phyloP scores from a whole-genome alignment of 2,888 invertebrate species.

The Empis livida region DNA sequence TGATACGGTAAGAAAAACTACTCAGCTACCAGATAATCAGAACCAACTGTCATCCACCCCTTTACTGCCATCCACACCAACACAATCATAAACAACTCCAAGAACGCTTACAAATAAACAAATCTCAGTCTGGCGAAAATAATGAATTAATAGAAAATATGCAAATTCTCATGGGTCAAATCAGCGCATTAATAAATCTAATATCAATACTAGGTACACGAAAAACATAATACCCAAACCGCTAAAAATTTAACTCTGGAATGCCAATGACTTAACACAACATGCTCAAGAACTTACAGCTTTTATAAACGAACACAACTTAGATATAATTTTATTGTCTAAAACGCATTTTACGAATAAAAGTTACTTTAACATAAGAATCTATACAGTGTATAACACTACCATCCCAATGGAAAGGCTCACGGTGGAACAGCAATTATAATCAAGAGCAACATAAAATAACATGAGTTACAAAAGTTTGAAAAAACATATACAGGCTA shows the following conservation, averaged over 20 bases:
- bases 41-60: no score
- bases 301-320: constrained; percentile 3
- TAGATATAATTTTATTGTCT: constrained; percentile 7
- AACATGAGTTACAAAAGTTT: constrained; percentile 1
- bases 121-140: no score
- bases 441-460: constrained; percentile 7
- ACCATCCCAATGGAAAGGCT: constrained; percentile 9
- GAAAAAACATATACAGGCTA: neutral
- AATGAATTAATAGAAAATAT: no score
- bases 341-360: constrained; percentile 9
- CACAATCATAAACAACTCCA: no score
- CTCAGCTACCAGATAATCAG: no score
- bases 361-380: constrained; percentile 8
- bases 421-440: constrained; percentile 10
- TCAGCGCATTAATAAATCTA: no score
- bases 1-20: no score
- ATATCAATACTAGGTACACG: no score
- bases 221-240: neutral
- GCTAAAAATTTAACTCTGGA: neutral
- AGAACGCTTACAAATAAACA: no score
- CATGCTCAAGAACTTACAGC: constrained; percentile 7
- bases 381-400: constrained; percentile 6
- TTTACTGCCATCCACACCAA: no score
- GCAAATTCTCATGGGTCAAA: no score
- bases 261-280: constrained; percentile 4